These are phyloP conservation scores for Entosphenus tridentatus DNA, from an alignment of 2,113 vertebrate genomes.

Conservation along the genomic window DNA sequence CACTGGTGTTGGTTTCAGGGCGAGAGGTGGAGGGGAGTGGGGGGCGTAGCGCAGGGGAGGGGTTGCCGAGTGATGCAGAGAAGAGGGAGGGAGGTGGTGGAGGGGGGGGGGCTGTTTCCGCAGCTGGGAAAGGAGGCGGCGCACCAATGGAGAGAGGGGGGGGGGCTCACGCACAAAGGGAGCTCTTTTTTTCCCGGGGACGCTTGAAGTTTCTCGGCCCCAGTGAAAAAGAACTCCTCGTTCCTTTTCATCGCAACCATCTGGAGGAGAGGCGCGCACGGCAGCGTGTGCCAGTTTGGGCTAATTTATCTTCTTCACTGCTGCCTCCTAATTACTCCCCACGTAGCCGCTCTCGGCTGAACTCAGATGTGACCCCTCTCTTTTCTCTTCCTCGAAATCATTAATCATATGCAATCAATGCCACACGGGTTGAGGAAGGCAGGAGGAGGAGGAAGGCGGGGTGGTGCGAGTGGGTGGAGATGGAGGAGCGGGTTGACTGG, in stretches of 20 bases:
- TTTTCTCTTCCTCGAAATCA: slow-evolving; percentile 2
- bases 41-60: not conserved
- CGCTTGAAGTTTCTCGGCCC: slow-evolving; percentile 5
- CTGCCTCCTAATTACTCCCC: slow-evolving; percentile 3
- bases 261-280: not conserved
- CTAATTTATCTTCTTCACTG: slow-evolving; percentile 6
- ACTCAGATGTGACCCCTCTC: slow-evolving; percentile 2
- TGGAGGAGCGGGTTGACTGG: too few species aligned
- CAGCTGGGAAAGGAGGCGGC: slow-evolving; percentile 3
- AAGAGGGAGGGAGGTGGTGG: slow-evolving; percentile 1
- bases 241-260: not conserved
- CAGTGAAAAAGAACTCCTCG: not conserved
- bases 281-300: slow-evolving; percentile 2
- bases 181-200: not conserved
- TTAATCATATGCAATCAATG: slow-evolving; percentile 6
- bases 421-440: not conserved
- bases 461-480: too few species aligned
- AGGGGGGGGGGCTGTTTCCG: not conserved
- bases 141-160: not conserved
- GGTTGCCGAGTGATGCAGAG: not conserved
- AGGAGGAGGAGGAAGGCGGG: too few species aligned
- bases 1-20: not conserved
- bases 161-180: not conserved
- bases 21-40: not conserved
- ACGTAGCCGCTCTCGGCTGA: slow-evolving; percentile 2